Evolutionary conservation across 2,797 vertebrate species (phyloP).

Genomic region (Darevskia nairensis): DNA sequence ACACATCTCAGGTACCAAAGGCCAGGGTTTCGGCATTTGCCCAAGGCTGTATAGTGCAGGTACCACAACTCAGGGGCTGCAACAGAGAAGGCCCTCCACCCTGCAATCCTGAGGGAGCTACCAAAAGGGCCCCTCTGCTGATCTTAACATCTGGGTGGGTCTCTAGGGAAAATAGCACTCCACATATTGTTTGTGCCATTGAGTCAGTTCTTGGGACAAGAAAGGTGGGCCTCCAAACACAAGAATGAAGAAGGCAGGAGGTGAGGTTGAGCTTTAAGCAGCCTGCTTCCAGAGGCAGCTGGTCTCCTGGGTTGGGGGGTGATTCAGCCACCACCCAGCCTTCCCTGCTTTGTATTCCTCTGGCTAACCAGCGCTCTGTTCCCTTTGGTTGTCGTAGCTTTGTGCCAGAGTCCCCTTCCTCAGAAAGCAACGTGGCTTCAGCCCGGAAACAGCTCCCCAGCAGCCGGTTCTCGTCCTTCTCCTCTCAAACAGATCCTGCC

Average conservation of each 20-base stretch:
- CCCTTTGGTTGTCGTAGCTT: slow-evolving; percentile 57
- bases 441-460: slow-evolving; percentile 54
- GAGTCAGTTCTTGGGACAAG: neutral
- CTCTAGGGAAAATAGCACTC: too few relatives aligned
- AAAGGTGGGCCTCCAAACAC: neutral
- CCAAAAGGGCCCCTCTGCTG: too few relatives aligned
- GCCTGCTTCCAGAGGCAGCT: neutral
- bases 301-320: neutral
- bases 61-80: too few relatives aligned
- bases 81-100: too few relatives aligned
- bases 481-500: slow-evolving; percentile 70
- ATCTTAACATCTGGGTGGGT: too few relatives aligned
- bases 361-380: accelerated
- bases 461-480: slow-evolving; percentile 72
- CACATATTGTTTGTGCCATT: neutral
- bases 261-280: neutral
- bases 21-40: too few relatives aligned
- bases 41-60: too few relatives aligned
- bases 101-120: too few relatives aligned
- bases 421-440: slow-evolving; percentile 39
- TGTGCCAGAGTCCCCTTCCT: slow-evolving; percentile 70
- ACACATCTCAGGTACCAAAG: too few relatives aligned
- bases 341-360: neutral
- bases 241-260: too few relatives aligned
- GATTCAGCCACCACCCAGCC: neutral